Base-by-base conservation (phyloP, 37 sponge, comb jelly and placozoan species). In the Eunapius fragilis region DNA sequence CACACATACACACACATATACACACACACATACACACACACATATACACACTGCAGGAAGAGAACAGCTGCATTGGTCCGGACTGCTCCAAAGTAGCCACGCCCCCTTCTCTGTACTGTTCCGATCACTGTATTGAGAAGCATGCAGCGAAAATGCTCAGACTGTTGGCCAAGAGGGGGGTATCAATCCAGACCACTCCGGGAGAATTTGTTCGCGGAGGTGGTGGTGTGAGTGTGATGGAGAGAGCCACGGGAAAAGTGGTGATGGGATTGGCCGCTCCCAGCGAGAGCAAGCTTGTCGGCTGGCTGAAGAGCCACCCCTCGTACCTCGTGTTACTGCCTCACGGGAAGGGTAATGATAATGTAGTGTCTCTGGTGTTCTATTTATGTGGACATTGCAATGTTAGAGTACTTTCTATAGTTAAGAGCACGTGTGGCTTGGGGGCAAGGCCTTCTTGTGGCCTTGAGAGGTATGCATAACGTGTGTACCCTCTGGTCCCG, bases 211-310 rank as follows among this genome's bases (percentile, higher is more conserved):
- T 81, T 32, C 70, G 71, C 0, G 92, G 84, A 3, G 78, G 89
- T 14, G 85, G 86, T 11, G 92, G 95, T 50, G 83, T 95, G 38
- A 85, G 67, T 41, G 92, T 95, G 74, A 28, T 91, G 28, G 95
- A 95, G 38, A 85, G 73, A 48, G 86, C 80, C 50, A 87, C 92
- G 26, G 90, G 90, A 72, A 91, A 86, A 74, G 76, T 88, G 25
- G 49, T 95, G 71, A 85, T 87, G 70, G 92, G 93, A 23, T 36
- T 88, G 22, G 70, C 76, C 19, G 95, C 95, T 33, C 92, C 95
- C 41, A 92, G 84, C 49, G 80, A 85, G 31, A 85, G 75, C 69
- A 76, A 82, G 10, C 84, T 95, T 31, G 84, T 86, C 41, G 71
- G 84, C 31, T 95, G 92, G 89, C 74, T 95, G 22, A 86, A 86